A percentile compares a stretch with the other conserved stretches of the same genome.
These are phyloP conservation scores for Nephila pilipes DNA, from an alignment of 1,140 invertebrate species.

Conservation along the genomic window DNA sequence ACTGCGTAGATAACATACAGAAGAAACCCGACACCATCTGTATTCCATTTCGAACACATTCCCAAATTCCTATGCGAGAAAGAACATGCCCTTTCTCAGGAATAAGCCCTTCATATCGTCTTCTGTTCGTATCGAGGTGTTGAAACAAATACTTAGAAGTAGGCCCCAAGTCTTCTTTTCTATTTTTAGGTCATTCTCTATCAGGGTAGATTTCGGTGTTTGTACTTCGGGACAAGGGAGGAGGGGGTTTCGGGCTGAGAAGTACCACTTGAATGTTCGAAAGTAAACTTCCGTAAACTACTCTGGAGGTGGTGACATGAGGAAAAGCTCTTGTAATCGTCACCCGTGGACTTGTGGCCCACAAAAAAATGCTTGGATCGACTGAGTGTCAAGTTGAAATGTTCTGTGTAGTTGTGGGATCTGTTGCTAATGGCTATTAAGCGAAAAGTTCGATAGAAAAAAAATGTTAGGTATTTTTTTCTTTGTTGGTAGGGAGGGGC, in stretches of 20 bases:
- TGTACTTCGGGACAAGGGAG: not conserved
- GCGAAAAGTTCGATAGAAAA: not conserved
- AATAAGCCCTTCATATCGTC: not conserved
- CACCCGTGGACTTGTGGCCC: slow-evolving; percentile 21
- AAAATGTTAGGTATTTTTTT: no score
- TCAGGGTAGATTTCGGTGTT: not conserved
- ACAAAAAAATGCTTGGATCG: slow-evolving; percentile 4
- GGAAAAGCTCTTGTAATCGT: not conserved
- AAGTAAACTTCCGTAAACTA: slow-evolving; percentile 56
- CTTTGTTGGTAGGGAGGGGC: not conserved
- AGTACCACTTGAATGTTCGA: slow-evolving; percentile 48
- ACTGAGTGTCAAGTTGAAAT: not conserved
- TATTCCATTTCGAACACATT: not conserved
- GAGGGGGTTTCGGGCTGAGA: not conserved
- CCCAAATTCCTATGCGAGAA: not conserved
- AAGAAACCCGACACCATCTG: not conserved
- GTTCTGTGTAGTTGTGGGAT: not conserved
- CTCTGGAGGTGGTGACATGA: slow-evolving; percentile 21
- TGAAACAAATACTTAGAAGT: slow-evolving; percentile 45
- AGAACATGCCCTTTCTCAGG: not conserved
- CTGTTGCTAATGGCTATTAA: not conserved
- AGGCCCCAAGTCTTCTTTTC: not conserved
- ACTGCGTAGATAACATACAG: not conserved
- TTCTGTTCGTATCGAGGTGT: not conserved
- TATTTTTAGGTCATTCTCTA: slow-evolving; percentile 62